Evolutionary conservation across 2,797 vertebrate genomes (phyloP).

Genomic region (Thamnophis elegans): DNA sequence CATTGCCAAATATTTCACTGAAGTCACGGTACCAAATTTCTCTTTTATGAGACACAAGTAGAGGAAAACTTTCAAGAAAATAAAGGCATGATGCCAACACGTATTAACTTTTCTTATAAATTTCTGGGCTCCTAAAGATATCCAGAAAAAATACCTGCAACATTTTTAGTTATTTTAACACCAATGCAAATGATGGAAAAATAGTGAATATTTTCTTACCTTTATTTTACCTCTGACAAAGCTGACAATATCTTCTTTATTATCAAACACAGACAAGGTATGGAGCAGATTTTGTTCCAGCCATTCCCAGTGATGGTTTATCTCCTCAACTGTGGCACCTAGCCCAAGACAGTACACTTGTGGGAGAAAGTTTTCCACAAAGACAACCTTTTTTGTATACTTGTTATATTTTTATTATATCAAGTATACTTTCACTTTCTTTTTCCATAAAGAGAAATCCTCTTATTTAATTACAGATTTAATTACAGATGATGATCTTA

Average conservation of each 20-base stretch:
- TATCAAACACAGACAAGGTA: constrained; percentile 95
- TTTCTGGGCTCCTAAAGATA: not conserved
- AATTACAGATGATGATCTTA: not conserved
- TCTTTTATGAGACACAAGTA: not conserved
- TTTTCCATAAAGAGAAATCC: constrained; percentile 24
- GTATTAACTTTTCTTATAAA: not conserved
- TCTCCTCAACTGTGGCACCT: constrained; percentile 91
- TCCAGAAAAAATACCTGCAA: not conserved
- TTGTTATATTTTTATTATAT: not conserved
- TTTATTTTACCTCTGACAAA: constrained; percentile 96
- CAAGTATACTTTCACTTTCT: not conserved
- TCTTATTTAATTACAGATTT: constrained; percentile 9
- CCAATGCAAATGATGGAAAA: not conserved
- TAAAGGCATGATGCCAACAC: not conserved
- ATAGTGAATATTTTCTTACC: constrained; percentile 68
- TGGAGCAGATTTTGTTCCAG: constrained; percentile 90
- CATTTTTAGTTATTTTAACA: not conserved
- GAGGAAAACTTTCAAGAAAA: not conserved
- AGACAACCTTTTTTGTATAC: not conserved
- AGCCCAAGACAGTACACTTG: constrained; percentile 29
- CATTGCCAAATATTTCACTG: not conserved
- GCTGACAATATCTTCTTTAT: constrained; percentile 89
- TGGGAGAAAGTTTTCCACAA: not conserved
- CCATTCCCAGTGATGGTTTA: constrained; percentile 95
- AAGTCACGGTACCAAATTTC: not conserved